Percentiles rank a stretch among this genome's conserved stretches.
Evolutionary conservation across 2,797 vertebrate genomes (phyloP).

Genomic region (Capromys pilorides): DNA sequence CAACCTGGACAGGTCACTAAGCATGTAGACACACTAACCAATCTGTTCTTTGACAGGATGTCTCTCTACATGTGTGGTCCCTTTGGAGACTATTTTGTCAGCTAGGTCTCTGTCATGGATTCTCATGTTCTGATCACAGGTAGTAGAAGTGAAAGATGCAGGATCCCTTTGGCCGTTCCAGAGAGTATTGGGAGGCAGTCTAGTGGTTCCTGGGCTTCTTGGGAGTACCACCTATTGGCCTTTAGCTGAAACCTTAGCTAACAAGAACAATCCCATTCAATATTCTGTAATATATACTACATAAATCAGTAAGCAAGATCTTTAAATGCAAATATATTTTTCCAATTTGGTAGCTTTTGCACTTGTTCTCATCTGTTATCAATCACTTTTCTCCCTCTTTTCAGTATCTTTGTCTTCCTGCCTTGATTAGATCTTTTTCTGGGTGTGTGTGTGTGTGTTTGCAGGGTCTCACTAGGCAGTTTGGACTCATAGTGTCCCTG

Average conservation of each 20-base stretch:
- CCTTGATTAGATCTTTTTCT: neutral
- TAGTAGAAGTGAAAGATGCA: neutral
- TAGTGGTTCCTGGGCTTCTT: neutral
- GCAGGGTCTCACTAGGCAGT: too few relatives aligned
- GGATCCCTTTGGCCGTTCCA: neutral
- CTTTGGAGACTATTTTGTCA: neutral
- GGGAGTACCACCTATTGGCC: neutral
- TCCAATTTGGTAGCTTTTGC: constrained; percentile 17
- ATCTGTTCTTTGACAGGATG: neutral
- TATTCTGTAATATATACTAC: neutral
- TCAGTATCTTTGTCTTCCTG: neutral
- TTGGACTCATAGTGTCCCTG: too few relatives aligned
- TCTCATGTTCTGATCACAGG: neutral
- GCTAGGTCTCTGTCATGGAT: neutral
- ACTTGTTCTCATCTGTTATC: neutral
- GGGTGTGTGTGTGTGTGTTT: too few relatives aligned
- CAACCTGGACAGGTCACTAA: neutral
- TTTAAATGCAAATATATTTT: constrained; percentile 19
- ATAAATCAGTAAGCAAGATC: neutral
- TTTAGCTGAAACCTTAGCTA: constrained; percentile 40
- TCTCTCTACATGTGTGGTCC: neutral
- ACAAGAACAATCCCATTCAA: constrained; percentile 34
- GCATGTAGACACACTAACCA: neutral
- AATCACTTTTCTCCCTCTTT: constrained; percentile 12
- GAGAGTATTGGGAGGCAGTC: neutral